Conservation (phyloP, 2,113 vertebrate species). For the Pao palembangensis region DNA sequence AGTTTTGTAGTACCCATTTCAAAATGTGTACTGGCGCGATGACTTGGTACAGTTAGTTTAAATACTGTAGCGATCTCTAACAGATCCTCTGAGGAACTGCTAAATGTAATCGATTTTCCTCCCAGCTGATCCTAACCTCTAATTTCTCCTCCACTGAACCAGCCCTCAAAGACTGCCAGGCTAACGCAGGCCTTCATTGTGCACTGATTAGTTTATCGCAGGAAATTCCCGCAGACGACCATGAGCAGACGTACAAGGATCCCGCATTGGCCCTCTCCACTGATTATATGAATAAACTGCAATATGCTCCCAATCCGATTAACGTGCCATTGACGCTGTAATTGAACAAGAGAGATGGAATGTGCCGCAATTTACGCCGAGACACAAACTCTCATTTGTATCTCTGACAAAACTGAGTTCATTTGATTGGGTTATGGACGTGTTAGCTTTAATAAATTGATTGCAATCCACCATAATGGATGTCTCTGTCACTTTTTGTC, state of each 20-base stretch:
- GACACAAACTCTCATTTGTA: conserved; percentile 42
- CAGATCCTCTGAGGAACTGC: conserved; percentile 6
- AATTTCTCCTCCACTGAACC: background rate
- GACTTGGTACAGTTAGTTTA: background rate
- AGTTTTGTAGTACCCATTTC: background rate
- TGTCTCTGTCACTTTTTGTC: conserved; percentile 19
- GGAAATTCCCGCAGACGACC: background rate
- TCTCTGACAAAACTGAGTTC: conserved; percentile 34
- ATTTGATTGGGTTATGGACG: conserved; percentile 29
- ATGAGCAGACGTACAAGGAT: background rate
- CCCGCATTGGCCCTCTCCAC: background rate
- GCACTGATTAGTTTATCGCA: conserved; percentile 22
- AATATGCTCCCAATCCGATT: conserved; percentile 32
- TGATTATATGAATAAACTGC: conserved; percentile 31
- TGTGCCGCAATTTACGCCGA: conserved; percentile 17
- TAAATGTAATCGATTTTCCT: background rate
- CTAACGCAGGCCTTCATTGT: conserved; percentile 16
- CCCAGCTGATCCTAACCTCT: background rate
- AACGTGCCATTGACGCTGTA: conserved; percentile 38
- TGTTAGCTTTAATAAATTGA: conserved; percentile 49
- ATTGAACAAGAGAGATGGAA: conserved; percentile 45
- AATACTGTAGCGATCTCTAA: background rate
- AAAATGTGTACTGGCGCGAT: background rate
- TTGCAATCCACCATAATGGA: conserved; percentile 31
- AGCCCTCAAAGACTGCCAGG: conserved; percentile 4